Percentiles rank a stretch among this genome's conserved stretches.
phyloP scores from a whole-genome alignment of 1,140 invertebrate species.

The Cylas formicarius region DNA sequence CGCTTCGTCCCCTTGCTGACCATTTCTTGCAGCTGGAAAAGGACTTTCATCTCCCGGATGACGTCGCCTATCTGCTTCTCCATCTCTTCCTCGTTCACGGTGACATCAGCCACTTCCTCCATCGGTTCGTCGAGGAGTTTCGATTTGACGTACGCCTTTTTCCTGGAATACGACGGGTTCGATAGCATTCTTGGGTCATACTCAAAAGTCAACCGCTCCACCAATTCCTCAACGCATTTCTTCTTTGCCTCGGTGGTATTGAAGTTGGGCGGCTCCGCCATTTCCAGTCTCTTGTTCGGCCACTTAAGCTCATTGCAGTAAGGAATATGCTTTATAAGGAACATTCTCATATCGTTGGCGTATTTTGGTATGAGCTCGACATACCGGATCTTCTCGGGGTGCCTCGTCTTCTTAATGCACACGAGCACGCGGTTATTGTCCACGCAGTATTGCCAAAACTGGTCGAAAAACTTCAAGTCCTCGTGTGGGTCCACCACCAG shows the following conservation, averaged over 20 bases:
- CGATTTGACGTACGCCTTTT: constrained; percentile 24
- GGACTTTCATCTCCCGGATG: background rate
- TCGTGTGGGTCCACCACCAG: constrained; percentile 26
- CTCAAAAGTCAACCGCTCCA: constrained; percentile 26
- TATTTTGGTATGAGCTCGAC: constrained; percentile 30
- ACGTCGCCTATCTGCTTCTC: background rate
- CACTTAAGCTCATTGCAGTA: constrained; percentile 19
- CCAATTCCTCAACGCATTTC: constrained; percentile 13
- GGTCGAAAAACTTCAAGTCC: constrained; percentile 22
- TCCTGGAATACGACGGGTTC: constrained; percentile 15
- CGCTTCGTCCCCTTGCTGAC: constrained; percentile 1
- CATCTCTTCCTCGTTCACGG: background rate
- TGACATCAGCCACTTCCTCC: constrained; percentile 8
- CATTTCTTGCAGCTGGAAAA: background rate
- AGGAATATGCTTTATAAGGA: constrained; percentile 27
- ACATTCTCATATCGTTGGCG: constrained; percentile 20
- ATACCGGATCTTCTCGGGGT: constrained; percentile 15
- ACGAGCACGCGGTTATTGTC: constrained; percentile 26
- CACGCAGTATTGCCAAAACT: constrained; percentile 32
- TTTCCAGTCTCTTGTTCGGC: background rate
- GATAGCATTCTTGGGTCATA: constrained; percentile 26
- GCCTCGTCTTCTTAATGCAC: constrained; percentile 23
- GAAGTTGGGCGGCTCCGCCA: background rate
- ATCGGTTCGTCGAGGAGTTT: constrained; percentile 20
- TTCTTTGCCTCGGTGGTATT: constrained; percentile 10